Evolutionary conservation across 2,888 invertebrate species (phyloP).

Genomic region (Agapostemon virescens): DNA sequence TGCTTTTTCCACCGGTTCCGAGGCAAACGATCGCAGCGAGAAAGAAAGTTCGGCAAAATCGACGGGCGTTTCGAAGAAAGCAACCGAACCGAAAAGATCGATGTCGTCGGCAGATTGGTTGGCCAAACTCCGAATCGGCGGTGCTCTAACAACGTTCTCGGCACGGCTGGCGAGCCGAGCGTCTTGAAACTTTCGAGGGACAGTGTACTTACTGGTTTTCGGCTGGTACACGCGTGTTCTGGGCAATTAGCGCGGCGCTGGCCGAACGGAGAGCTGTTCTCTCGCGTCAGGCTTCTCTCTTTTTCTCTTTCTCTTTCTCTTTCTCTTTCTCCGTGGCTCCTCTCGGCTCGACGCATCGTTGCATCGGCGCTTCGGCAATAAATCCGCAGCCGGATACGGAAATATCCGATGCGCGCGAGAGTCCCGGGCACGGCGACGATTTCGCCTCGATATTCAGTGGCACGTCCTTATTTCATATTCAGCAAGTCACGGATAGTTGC

Average conservation of each 20-base stretch:
- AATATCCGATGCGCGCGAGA: conserved; percentile 44
- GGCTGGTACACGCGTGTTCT: conserved; percentile 17
- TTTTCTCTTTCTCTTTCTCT: conserved; percentile 20
- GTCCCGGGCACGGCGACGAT: conserved; percentile 22
- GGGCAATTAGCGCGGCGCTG: conserved; percentile 61
- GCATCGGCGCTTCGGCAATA: conserved; percentile 27
- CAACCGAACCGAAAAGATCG: not conserved
- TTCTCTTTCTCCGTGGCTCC: conserved; percentile 16
- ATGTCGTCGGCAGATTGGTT: not conserved
- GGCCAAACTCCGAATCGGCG: conserved; percentile 36
- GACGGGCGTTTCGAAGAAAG: not conserved
- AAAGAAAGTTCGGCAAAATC: not conserved
- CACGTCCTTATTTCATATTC: conserved; percentile 48
- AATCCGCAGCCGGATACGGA: conserved; percentile 45
- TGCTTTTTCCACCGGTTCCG: too few species aligned
- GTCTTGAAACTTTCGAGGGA: not conserved
- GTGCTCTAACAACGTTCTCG: not conserved
- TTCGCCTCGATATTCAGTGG: conserved; percentile 49
- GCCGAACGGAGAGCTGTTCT: conserved; percentile 20
- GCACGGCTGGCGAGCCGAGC: not conserved
- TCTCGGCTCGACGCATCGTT: not conserved
- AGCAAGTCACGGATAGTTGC: conserved; percentile 52
- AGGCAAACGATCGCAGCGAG: too few species aligned
- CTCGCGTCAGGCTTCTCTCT: conserved; percentile 12
- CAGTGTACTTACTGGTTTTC: conserved; percentile 21